Percentiles rank a stretch among this genome's conserved stretches.
Evolutionary conservation across 2,888 invertebrate genomes (phyloP).

Genomic region (Parelbella ahira): DNA sequence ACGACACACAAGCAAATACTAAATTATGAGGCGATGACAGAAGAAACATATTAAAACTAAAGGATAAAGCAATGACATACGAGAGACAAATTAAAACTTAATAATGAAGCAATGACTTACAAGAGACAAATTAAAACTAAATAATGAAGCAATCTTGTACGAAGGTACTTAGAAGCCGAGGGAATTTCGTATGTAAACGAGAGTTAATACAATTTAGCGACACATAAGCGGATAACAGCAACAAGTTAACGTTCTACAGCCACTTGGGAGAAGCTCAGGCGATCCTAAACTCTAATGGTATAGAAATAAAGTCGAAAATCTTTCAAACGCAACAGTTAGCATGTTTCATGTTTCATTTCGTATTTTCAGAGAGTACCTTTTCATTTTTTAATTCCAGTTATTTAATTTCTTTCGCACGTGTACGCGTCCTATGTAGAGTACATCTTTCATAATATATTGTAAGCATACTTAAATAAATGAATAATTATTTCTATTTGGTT

Average conservation of each 20-base stretch:
- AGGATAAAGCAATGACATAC: too few relatives aligned
- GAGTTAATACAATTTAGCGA: slow-evolving; percentile 15
- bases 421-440: slow-evolving; percentile 5
- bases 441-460: too few relatives aligned
- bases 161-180: slow-evolving; percentile 1
- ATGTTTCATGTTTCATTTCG: neutral
- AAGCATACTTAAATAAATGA: neutral
- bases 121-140: too few relatives aligned
- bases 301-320: neutral
- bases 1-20: too few relatives aligned
- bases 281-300: neutral
- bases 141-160: slow-evolving; percentile 8
- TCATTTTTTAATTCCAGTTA: slow-evolving; percentile 13
- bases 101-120: too few relatives aligned
- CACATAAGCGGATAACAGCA: slow-evolving; percentile 19
- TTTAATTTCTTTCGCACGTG: slow-evolving; percentile 2
- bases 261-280: neutral
- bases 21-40: too few relatives aligned
- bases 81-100: too few relatives aligned
- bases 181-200: slow-evolving; percentile 20
- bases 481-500: too few relatives aligned
- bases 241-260: slow-evolving; percentile 15
- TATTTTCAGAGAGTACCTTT: neutral
- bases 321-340: neutral
- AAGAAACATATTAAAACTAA: too few relatives aligned